phyloP scores from a whole-genome alignment of 2,797 vertebrate species.

The Gallinago stenura region DNA sequence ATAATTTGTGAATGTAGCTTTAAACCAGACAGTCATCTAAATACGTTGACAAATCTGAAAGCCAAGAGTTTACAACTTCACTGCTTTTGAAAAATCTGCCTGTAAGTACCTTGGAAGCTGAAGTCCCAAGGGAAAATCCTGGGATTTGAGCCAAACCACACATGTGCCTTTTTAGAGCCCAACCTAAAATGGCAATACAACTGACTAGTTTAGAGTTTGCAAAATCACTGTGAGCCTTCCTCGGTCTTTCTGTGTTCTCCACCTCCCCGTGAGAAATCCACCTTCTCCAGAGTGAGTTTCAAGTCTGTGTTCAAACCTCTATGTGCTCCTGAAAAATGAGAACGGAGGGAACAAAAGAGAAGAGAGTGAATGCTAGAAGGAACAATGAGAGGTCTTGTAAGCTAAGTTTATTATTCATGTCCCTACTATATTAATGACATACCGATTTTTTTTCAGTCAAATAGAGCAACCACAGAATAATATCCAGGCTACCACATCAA shows the following conservation, averaged over 20 bases:
- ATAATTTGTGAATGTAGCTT: not conserved
- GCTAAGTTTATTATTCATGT: not conserved
- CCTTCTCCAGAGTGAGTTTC: not conserved
- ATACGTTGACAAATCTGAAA: not conserved
- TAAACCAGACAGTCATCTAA: not conserved
- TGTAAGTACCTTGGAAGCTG: not conserved
- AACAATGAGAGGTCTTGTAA: not conserved
- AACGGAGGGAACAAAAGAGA: not conserved
- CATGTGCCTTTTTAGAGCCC: not conserved
- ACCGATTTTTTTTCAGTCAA: not conserved
- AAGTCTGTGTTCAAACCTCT: not conserved
- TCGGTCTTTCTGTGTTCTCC: not conserved
- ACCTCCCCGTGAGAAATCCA: not conserved
- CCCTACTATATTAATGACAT: not conserved
- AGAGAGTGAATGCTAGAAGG: not conserved
- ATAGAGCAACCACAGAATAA: not conserved
- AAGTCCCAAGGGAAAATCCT: not conserved
- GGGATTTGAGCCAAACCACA: constrained; percentile 23
- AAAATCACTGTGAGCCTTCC: not conserved
- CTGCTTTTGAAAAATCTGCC: not conserved
- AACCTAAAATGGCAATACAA: not conserved
- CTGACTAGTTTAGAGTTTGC: not conserved
- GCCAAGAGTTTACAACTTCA: not conserved
- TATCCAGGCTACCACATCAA: not conserved
- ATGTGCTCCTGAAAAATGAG: not conserved